Evolutionary conservation across 2,888 invertebrate species (phyloP), one percentile per base, ranked within the genome.

Genomic region (Drosophila ezoana): DNA sequence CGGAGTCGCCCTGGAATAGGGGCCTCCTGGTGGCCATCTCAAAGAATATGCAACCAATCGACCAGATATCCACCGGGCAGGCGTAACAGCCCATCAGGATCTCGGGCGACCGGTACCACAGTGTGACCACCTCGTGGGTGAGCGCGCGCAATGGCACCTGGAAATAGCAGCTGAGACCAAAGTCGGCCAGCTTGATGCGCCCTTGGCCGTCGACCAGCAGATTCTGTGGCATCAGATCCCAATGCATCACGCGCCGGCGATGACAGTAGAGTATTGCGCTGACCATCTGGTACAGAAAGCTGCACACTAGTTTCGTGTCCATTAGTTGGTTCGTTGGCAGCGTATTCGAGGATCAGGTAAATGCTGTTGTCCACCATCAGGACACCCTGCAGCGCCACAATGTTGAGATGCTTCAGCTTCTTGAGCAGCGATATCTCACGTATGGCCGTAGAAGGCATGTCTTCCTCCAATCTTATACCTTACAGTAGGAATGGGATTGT

Each of bases 61-160:
- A 97, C 98, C 98, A 99, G 53, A 98, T 95, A 93, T 99, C 99
- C 44, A 99, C 96, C 11, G 97, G 95, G 44, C 97, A 97, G 23
- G 97, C 96, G 92, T 99, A 99, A 85, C 96, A 95, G 33, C 98
- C 98, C 43, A 99, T 93, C 65, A 99, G 94, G 82, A 99, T 96
- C 93, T 99, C 98, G 4, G 99, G 98, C 11, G 98, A 97, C 90
- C 98, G 94, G 92, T 99, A 99, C 98, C 98, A 99, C 72, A 99
- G 93, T 0, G 98, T 99, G 10, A 98, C 96, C 20, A 98, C 96
- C 93, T 97, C 97, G 92, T 99, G 98, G 1, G 99, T 99, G 92
- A 98, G 99, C 2, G 96, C 95, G 76, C 98, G 94, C 74, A 98
- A 95, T 5, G 99, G 99, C 47, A 99, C 94, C 52, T 96, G 96